Base-by-base conservation (phyloP, 2,888 invertebrate genomes). In the Zaprionus bogoriensis region DNA sequence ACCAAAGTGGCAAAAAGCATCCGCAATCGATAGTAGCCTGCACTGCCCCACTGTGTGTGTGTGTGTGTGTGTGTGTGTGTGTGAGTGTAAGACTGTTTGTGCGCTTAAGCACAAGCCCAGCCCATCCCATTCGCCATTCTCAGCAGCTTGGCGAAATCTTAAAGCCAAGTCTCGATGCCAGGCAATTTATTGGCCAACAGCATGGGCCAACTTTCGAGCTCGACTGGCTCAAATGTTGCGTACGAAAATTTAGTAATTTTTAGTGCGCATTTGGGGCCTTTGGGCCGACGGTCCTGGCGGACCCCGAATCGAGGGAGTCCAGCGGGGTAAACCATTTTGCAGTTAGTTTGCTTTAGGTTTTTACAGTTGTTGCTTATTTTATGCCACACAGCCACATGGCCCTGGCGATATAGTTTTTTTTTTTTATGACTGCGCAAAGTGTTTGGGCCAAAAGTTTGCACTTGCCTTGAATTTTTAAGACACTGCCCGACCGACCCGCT, bases 341-440 rank as follows among this genome's bases (percentile, higher is more conserved):
- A 82, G 82, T 82, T 82, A 82, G 79, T 80, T 80, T 75, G 66
- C 61, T 68, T 76, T 75, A 52, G 45, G 64, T 61, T 55, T 73
- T 69, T 65, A 74, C 73, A 70, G 70, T 70, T 77, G 70, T 62
- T 72, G 72, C 74, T 61, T 72, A 69, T 64, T 77, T 77, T 78
- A 74, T 74, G 74, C 63, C 63, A 75, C 19, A n/a, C n/a, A n/a
- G n/a, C n/a, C n/a, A n/a, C n/a, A n/a, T n/a, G n/a, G 70, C 59
- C 68, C 66, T n/a, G n/a, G 71, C 80, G 71, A 68, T 77, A 74
- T 68, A 73, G 63, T 72, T 79, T 63, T 45, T 41, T 41, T 41
- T 60, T 71, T 80, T 80, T 80, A 80, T 82, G 82, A 79, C 82
- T 80, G 80, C 80, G 77, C 71, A 78, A 79, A 79, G 81, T 79